phyloP scores from a whole-genome alignment of 2,888 invertebrate species.

The Rhodophaea formosa region DNA sequence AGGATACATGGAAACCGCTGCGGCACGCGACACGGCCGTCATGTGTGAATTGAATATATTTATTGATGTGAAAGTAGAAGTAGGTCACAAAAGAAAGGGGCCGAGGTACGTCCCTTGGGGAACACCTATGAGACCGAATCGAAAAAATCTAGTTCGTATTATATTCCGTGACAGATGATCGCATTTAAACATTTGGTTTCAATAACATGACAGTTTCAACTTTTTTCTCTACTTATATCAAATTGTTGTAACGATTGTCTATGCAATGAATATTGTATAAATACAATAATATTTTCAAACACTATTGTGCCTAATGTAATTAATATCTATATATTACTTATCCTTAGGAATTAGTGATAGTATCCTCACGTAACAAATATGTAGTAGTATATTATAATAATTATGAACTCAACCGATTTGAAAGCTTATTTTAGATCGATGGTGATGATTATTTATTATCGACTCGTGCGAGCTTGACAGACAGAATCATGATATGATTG shows the following conservation, averaged over 20 bases:
- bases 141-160: neutral
- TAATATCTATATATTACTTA: too few species aligned
- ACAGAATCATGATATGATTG: neutral
- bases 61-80: constrained; percentile 18
- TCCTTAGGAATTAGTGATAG: too few species aligned
- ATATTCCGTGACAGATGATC: neutral
- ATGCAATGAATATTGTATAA: too few species aligned
- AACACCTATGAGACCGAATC: neutral
- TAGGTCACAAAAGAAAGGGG: constrained; percentile 14
- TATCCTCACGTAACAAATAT: too few species aligned
- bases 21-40: constrained; percentile 34
- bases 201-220: too few species aligned
- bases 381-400: neutral
- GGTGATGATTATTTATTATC: neutral
- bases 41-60: constrained; percentile 15
- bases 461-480: neutral
- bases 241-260: too few species aligned
- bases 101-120: constrained; percentile 13
- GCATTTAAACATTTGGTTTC: neutral
- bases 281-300: too few species aligned
- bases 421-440: neutral
- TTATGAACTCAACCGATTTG: neutral
- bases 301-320: too few species aligned
- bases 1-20: constrained; percentile 32
- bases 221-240: too few species aligned